Evolutionary conservation across 2,888 invertebrate genomes (phyloP).

Genomic region (Leptura quadrifasciata): DNA sequence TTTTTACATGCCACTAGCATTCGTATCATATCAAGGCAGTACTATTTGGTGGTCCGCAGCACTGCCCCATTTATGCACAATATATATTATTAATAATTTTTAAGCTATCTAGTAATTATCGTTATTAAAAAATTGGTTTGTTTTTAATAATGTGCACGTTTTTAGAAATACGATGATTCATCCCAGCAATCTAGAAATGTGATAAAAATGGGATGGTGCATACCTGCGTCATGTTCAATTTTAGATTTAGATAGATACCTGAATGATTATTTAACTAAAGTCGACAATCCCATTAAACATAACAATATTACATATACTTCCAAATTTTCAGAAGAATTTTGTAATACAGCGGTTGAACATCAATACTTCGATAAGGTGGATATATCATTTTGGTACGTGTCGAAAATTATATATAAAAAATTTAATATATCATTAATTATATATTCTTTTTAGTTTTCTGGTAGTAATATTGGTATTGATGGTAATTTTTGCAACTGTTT

Average conservation of each 20-base stretch:
- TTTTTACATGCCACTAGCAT: too few species aligned
- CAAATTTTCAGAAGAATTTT: constrained; percentile 59
- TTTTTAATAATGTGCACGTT: constrained; percentile 24
- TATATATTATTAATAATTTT: too few species aligned
- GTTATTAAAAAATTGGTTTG: not conserved
- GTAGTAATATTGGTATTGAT: constrained; percentile 64
- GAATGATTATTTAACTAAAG: constrained; percentile 65
- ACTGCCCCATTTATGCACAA: too few species aligned
- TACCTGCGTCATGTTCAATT: constrained; percentile 69
- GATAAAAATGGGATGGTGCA: constrained; percentile 69
- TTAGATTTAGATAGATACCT: constrained; percentile 66
- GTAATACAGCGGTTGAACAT: constrained; percentile 65
- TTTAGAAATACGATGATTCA: constrained; percentile 65
- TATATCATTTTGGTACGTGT: constrained; percentile 70
- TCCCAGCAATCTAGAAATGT: constrained; percentile 68
- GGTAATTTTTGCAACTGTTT: constrained; percentile 68
- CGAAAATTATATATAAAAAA: not conserved
- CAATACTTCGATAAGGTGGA: constrained; percentile 65
- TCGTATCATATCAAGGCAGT: too few species aligned
- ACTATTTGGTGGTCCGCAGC: too few species aligned
- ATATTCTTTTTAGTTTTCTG: constrained; percentile 65
- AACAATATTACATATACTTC: constrained; percentile 65
- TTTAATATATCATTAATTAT: constrained; percentile 26
- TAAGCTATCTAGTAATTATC: too few species aligned
- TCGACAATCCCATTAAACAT: constrained; percentile 63